Conservation (phyloP, 2,888 invertebrate species). For the Branchipolynoe longqiensis region DNA sequence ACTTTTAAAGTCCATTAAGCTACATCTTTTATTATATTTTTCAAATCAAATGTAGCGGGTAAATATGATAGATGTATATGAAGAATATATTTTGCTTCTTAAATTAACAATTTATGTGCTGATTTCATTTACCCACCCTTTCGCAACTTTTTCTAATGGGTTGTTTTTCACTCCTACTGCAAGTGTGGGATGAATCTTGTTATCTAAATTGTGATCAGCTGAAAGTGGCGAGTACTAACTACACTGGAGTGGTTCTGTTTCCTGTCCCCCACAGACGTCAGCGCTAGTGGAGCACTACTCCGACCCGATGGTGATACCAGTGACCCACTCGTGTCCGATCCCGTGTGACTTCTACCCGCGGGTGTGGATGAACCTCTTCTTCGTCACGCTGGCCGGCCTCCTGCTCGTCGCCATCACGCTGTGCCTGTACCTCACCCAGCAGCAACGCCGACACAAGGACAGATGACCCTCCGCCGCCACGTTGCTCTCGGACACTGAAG, state of each 20-base stretch:
- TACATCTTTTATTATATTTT: neutral
- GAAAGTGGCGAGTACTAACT: neutral
- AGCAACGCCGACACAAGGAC: conserved; percentile 1
- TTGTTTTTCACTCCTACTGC: too few relatives aligned
- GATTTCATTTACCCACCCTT: too few relatives aligned
- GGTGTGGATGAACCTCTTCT: conserved; percentile 39
- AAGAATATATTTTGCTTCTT: too few relatives aligned
- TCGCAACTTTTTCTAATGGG: too few relatives aligned
- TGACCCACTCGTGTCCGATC: conserved; percentile 18
- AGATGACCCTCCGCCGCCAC: conserved; percentile 31
- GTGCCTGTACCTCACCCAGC: conserved; percentile 17
- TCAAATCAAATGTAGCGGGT: neutral
- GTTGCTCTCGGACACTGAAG: neutral
- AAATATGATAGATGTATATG: neutral
- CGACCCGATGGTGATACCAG: conserved; percentile 10
- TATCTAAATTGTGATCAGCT: neutral
- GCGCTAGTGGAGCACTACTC: conserved; percentile 5
- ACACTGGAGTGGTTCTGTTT: neutral
- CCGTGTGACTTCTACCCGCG: conserved; percentile 31
- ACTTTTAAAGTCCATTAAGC: neutral
- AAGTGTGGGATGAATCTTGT: neutral
- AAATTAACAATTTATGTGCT: too few relatives aligned
- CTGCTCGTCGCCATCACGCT: conserved; percentile 9
- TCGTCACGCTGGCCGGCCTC: conserved; percentile 9
- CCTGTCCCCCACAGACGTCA: neutral